phyloP scores from a whole-genome alignment of 2,113 vertebrate genomes.

The Hippolais icterina region DNA sequence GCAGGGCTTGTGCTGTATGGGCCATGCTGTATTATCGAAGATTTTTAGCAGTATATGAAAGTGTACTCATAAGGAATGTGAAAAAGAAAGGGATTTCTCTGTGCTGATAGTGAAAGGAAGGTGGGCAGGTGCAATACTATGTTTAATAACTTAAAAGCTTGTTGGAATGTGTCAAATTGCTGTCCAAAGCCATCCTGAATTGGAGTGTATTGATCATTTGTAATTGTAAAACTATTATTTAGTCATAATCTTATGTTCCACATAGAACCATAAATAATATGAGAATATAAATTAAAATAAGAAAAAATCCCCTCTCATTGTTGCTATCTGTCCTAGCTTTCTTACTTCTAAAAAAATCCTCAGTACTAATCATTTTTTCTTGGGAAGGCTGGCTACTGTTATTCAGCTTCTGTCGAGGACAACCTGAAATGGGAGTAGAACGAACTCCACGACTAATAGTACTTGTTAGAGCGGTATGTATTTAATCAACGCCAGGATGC shows the following conservation, averaged over 20 bases:
- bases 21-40: neutral
- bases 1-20: neutral
- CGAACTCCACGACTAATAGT: too few species aligned
- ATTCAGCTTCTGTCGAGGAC: fast-evolving
- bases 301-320: neutral
- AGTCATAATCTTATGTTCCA: neutral
- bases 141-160: neutral
- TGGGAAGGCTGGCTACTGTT: neutral
- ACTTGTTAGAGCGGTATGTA: too few species aligned
- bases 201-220: neutral
- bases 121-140: neutral
- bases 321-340: neutral
- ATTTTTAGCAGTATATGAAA: neutral
- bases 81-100: neutral
- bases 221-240: neutral
- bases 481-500: too few species aligned
- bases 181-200: neutral
- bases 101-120: neutral
- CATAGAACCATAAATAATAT: neutral
- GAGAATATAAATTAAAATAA: neutral
- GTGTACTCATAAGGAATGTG: too few species aligned
- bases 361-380: neutral
- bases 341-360: neutral
- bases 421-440: neutral
- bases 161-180: neutral